Evolutionary conservation across 2,797 vertebrate species (phyloP).

Genomic region (Myiotriccus ornatus): DNA sequence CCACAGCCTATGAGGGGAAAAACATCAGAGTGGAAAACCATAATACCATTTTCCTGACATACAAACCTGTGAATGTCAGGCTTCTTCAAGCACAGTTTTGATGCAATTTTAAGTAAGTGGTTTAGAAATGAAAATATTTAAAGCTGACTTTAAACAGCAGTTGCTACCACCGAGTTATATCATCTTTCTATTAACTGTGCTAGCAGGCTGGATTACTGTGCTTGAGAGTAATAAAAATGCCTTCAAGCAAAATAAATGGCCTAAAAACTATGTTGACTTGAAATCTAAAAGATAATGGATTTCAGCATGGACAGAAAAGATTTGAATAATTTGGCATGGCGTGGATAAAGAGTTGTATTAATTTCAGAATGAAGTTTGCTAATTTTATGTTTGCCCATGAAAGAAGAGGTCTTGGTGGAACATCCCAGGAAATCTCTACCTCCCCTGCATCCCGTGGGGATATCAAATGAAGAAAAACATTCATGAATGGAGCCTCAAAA

Average conservation of each 20-base stretch:
- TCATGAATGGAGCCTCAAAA: neutral
- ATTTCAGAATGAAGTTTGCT: neutral
- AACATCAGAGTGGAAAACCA: neutral
- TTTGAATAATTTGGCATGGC: neutral
- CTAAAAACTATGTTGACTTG: neutral
- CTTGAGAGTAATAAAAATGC: neutral
- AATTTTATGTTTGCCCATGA: neutral
- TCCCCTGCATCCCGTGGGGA: neutral
- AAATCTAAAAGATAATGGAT: neutral
- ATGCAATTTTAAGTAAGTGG: neutral
- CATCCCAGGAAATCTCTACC: neutral
- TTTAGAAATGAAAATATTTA: neutral
- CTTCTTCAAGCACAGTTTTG: neutral
- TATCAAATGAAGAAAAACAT: neutral
- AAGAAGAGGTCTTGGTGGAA: neutral
- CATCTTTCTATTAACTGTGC: neutral
- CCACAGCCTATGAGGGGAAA: neutral
- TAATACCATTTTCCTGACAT: neutral
- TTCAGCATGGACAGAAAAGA: neutral
- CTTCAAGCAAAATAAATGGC: neutral
- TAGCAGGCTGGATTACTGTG: neutral
- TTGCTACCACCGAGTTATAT: neutral
- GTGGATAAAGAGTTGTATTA: neutral
- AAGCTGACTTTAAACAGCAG: neutral
- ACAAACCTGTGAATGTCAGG: neutral